These are phyloP conservation scores for Melanocharis versteri DNA, from an alignment of 2,113 vertebrate genomes.

Conservation along the genomic window DNA sequence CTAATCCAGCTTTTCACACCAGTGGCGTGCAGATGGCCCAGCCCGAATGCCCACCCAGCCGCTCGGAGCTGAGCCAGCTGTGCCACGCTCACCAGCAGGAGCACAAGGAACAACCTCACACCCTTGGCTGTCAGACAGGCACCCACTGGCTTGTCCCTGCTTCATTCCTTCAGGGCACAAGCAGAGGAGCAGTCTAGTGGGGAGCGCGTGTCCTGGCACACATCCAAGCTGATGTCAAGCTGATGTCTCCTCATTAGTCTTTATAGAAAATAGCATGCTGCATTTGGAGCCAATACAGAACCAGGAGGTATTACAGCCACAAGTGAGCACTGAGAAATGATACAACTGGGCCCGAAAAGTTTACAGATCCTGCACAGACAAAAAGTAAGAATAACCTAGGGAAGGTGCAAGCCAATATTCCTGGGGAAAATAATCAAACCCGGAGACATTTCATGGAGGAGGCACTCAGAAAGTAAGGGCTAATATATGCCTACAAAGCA, in stretches of 20 bases:
- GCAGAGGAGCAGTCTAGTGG: background rate
- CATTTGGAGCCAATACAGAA: background rate
- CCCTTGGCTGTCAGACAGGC: background rate
- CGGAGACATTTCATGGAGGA: background rate
- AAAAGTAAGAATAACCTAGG: background rate
- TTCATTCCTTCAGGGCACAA: background rate
- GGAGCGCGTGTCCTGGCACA: background rate
- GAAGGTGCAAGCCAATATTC: background rate
- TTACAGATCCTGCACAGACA: background rate
- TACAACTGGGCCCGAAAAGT: background rate
- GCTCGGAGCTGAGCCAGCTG: rapidly evolving
- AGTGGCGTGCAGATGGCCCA: rapidly evolving
- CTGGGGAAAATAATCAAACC: background rate
- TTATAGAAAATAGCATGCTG: background rate
- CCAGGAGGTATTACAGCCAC: background rate
- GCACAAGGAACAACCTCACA: background rate
- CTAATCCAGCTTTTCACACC: background rate
- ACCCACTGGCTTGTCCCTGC: rapidly evolving
- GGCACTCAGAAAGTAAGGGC: background rate
- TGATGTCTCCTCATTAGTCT: background rate
- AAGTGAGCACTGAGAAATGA: background rate
- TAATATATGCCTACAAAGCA: background rate
- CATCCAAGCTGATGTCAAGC: background rate
- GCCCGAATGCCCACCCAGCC: rapidly evolving
- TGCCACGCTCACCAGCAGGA: rapidly evolving